These are phyloP conservation scores for Odontomyia ornata DNA, from an alignment of 2,888 invertebrate species.

Conservation along the genomic window DNA sequence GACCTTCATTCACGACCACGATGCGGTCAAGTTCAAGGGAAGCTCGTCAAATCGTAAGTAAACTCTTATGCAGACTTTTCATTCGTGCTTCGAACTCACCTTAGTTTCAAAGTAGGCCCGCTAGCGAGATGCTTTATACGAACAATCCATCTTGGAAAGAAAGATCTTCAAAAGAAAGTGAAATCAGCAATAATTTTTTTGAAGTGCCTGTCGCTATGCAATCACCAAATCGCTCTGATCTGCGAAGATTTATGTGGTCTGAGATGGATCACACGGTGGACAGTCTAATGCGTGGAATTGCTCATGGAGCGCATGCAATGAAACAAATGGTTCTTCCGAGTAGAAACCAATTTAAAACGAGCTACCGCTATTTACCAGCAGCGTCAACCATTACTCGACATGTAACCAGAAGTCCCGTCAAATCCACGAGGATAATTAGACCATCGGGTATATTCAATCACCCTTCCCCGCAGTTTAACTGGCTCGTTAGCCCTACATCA, in stretches of 20 bases:
- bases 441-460: too few relatives aligned
- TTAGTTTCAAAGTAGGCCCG: background rate
- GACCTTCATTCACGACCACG: background rate
- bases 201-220: conserved; percentile 22
- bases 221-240: background rate
- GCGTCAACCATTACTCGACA: conserved; percentile 59
- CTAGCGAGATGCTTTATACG: conserved; percentile 28
- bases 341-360: background rate
- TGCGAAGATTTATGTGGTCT: conserved; percentile 63
- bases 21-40: conserved; percentile 27
- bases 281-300: conserved; percentile 55
- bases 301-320: conserved; percentile 53
- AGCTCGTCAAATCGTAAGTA: conserved; percentile 16
- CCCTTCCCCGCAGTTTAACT: too few relatives aligned
- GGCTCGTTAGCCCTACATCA: background rate
- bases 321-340: background rate
- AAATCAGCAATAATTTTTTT: background rate
- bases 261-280: conserved; percentile 60
- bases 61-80: background rate
- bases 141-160: background rate
- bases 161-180: conserved; percentile 10
- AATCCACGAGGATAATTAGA: background rate
- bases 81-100: background rate
- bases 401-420: conserved; percentile 55
- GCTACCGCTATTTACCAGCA: conserved; percentile 50